phyloP scores from a whole-genome alignment of 2,113 vertebrate genomes.

The Strix uralensis region DNA sequence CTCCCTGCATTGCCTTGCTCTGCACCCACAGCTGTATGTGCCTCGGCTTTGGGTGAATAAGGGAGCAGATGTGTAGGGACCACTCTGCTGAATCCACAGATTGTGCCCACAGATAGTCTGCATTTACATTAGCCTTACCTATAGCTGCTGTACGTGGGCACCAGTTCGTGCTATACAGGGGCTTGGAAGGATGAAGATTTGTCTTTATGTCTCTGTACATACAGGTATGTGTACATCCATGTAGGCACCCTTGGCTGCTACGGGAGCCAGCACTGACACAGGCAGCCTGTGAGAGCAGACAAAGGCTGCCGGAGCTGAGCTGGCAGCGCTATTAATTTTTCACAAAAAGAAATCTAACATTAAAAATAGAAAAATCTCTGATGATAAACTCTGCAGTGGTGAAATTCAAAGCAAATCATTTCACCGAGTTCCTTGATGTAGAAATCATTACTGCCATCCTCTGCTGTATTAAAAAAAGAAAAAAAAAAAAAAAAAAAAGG shows the following conservation, averaged over 20 bases:
- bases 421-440: constrained; percentile 6
- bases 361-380: constrained; percentile 38
- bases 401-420: constrained; percentile 39
- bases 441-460: constrained; percentile 41
- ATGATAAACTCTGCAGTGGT: not conserved
- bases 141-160: not conserved
- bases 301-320: not conserved
- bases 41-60: not conserved
- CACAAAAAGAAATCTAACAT: not conserved
- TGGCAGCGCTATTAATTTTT: constrained; percentile 1
- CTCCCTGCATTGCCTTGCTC: not conserved
- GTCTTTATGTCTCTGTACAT: not conserved
- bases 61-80: not conserved
- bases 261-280: not conserved
- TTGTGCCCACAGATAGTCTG: rapidly evolving
- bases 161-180: rapidly evolving
- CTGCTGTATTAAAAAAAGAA: not conserved
- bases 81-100: not conserved
- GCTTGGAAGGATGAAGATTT: not conserved
- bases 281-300: not conserved
- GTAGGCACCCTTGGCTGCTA: not conserved
- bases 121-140: not conserved
- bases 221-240: not conserved
- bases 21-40: rapidly evolving
- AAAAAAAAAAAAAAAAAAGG: not conserved